phyloP scores from a whole-genome alignment of 1,140 invertebrate genomes.

The Sweltsa coloradensis region DNA sequence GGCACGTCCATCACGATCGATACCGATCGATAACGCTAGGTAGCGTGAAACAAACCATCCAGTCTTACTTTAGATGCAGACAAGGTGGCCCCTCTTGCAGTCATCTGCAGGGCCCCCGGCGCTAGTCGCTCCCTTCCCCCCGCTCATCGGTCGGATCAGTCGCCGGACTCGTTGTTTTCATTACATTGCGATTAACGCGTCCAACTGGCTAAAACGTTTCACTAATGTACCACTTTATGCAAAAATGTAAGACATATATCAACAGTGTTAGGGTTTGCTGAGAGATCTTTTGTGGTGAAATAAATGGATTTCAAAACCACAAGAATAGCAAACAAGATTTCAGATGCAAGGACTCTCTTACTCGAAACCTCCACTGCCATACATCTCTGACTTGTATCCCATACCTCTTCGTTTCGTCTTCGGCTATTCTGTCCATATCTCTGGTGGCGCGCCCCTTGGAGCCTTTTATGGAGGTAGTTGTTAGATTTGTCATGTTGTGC shows the following conservation, averaged over 20 bases:
- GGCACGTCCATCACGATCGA: no score
- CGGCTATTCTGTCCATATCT: slow-evolving; percentile 8
- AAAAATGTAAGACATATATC: slow-evolving; percentile 13
- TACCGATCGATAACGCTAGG: no score
- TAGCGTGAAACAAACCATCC: no score
- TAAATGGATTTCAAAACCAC: slow-evolving; percentile 6
- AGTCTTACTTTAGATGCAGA: no score
- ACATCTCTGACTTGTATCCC: slow-evolving; percentile 1
- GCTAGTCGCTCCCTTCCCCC: no score
- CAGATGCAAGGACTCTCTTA: slow-evolving; percentile 3
- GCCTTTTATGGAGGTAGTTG: slow-evolving; percentile 7
- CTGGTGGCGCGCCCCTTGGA: not conserved
- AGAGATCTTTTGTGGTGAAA: slow-evolving; percentile 4
- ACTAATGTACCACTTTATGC: slow-evolving; percentile 12
- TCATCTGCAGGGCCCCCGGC: no score
- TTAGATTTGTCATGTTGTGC: slow-evolving; percentile 14
- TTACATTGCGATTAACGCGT: slow-evolving; percentile 10
- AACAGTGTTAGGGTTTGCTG: slow-evolving; percentile 2
- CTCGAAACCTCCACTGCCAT: not conserved
- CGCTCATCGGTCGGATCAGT: no score
- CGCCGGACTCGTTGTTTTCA: no score
- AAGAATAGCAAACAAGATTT: slow-evolving; percentile 7
- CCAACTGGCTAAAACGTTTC: slow-evolving; percentile 10
- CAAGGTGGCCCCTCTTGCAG: no score
- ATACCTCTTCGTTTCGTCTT: not conserved